These are phyloP conservation scores for Pygoscelis antarcticus DNA, from an alignment of 2,113 vertebrate species.

Conservation along the genomic window DNA sequence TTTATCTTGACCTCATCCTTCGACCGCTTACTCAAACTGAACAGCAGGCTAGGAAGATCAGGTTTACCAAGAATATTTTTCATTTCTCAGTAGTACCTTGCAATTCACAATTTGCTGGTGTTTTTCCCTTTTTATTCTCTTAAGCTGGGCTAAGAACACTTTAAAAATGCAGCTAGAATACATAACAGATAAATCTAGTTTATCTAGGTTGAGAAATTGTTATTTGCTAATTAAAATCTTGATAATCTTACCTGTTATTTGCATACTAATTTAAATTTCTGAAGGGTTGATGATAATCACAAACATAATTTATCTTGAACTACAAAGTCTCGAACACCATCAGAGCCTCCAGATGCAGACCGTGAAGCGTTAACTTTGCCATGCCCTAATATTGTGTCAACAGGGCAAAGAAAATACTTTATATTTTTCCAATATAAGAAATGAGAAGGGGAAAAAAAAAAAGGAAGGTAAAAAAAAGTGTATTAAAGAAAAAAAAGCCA, in stretches of 20 bases:
- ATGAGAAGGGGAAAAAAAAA: background rate
- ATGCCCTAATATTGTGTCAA: background rate
- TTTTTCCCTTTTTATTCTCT: background rate
- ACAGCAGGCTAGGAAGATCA: background rate
- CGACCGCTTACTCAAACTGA: background rate
- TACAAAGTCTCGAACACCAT: background rate
- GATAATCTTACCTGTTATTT: background rate
- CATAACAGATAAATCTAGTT: background rate
- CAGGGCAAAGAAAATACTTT: background rate
- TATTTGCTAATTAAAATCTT: constrained; percentile 21
- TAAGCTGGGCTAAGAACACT: background rate
- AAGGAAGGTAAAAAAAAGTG: too few relatives aligned
- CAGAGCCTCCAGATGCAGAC: background rate
- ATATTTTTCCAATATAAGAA: background rate
- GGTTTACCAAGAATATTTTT: background rate
- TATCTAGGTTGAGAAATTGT: background rate
- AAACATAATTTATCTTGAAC: background rate
- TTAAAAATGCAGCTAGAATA: background rate
- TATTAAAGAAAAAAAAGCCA: background rate
- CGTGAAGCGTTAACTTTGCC: background rate
- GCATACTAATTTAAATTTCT: constrained; percentile 22
- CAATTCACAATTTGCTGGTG: background rate
- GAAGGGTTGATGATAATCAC: constrained; percentile 19
- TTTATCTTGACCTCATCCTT: background rate
- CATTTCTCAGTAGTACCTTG: background rate